Evolutionary conservation across 2,888 invertebrate species (phyloP).

Genomic region (Campoplex capitator): DNA sequence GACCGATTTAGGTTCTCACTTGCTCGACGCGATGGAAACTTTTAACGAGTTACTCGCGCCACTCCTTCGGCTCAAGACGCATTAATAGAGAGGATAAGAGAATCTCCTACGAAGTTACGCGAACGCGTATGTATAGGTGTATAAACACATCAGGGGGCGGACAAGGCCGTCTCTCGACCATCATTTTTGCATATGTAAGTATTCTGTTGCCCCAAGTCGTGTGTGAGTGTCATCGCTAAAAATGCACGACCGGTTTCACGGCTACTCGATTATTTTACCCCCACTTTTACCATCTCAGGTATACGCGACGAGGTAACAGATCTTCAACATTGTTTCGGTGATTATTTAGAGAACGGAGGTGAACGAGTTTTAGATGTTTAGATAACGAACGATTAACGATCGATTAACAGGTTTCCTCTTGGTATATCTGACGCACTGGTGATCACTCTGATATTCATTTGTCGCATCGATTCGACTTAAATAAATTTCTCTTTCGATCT

Average conservation of each 20-base stretch:
- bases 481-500: not conserved
- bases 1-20: slow-evolving; percentile 50
- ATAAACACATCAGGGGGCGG: slow-evolving; percentile 35
- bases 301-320: slow-evolving; percentile 13
- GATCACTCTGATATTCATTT: not conserved
- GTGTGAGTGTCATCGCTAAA: slow-evolving; percentile 78
- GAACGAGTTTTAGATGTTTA: slow-evolving; percentile 33
- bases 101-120: slow-evolving; percentile 54
- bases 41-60: slow-evolving; percentile 49
- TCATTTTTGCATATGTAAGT: slow-evolving; percentile 46
- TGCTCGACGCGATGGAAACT: slow-evolving; percentile 45
- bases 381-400: not conserved
- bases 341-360: slow-evolving; percentile 52
- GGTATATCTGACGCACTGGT: not conserved
- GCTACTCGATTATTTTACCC: slow-evolving; percentile 40
- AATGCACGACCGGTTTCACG: slow-evolving; percentile 76
- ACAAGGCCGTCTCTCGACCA: slow-evolving; percentile 68
- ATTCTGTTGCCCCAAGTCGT: slow-evolving; percentile 53
- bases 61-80: slow-evolving; percentile 54
- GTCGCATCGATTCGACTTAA: not conserved
- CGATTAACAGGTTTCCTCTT: not conserved
- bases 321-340: slow-evolving; percentile 37
- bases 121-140: slow-evolving; percentile 36
- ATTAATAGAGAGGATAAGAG: slow-evolving; percentile 28
- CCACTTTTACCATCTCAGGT: not conserved